A percentile compares a stretch with the other conserved stretches of the same genome.
These are phyloP conservation scores for Menidia beryllina DNA, from an alignment of 2,113 vertebrate genomes.

Conservation along the genomic window DNA sequence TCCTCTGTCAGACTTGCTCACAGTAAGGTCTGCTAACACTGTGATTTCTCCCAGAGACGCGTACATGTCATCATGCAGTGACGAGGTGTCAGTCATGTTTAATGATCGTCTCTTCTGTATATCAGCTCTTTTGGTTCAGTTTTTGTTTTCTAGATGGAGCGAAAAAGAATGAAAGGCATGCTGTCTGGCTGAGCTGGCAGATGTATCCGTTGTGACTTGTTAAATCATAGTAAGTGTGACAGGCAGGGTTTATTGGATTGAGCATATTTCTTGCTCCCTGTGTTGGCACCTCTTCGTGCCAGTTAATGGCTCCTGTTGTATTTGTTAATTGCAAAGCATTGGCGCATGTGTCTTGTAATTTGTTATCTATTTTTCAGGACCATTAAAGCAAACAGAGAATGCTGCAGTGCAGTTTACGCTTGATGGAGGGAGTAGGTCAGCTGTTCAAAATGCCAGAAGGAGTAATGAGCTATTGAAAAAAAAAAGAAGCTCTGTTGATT, in stretches of 20 bases:
- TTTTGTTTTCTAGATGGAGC: conserved; percentile 38
- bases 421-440: conserved; percentile 1
- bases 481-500: conserved; percentile 41
- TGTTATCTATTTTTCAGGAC: conserved; percentile 10
- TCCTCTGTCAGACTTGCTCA: neutral
- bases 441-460: conserved; percentile 17
- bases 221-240: conserved; percentile 54
- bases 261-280: conserved; percentile 39
- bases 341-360: conserved; percentile 12
- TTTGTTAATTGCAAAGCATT: conserved; percentile 28
- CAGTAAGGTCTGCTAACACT: neutral
- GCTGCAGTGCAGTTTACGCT: neutral
- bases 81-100: conserved; percentile 51
- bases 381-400: neutral
- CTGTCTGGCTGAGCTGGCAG: conserved; percentile 50
- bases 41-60: conserved; percentile 1
- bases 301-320: conserved; percentile 33
- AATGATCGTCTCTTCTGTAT: conserved; percentile 29
- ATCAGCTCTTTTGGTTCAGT: conserved; percentile 27
- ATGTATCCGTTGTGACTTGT: conserved; percentile 48
- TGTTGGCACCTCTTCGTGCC: conserved; percentile 25
- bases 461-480: conserved; percentile 5
- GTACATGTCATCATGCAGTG: conserved; percentile 1
- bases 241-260: conserved; percentile 54
- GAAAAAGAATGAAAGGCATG: conserved; percentile 18